Conservation (phyloP, 2,888 invertebrate species). For the Caenorhabditis sinica region DNA sequence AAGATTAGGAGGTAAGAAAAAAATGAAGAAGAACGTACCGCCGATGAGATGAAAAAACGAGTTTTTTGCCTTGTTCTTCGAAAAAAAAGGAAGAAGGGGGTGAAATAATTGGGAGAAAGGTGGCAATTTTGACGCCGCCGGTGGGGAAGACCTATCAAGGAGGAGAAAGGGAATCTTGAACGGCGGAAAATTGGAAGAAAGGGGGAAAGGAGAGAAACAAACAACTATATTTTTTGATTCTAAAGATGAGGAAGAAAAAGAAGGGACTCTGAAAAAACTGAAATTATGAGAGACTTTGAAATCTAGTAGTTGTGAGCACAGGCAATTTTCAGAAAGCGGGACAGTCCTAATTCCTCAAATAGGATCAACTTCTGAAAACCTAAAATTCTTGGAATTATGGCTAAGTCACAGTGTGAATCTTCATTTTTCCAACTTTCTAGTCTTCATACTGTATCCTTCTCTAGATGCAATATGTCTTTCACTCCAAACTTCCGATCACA, state of each 20-base stretch:
- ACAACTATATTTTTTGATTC: background rate
- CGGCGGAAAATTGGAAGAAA: conserved; percentile 14
- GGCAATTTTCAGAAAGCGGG: too few species aligned
- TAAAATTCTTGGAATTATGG: too few species aligned
- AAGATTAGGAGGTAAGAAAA: conserved; percentile 38
- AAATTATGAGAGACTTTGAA: too few species aligned
- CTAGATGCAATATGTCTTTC: background rate
- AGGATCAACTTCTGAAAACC: too few species aligned
- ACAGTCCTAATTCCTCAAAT: too few species aligned
- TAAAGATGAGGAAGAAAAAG: background rate
- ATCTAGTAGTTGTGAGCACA: too few species aligned
- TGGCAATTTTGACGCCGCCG: conserved; percentile 34
- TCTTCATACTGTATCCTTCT: background rate
- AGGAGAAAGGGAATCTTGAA: conserved; percentile 6
- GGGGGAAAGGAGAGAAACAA: background rate
- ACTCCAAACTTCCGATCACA: background rate
- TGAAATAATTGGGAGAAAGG: background rate
- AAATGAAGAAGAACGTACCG: conserved; percentile 6
- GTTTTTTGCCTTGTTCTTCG: conserved; percentile 39
- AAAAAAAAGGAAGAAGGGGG: background rate
- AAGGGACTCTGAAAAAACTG: background rate
- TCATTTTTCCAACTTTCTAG: background rate
- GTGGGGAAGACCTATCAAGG: background rate
- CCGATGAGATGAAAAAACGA: conserved; percentile 23
- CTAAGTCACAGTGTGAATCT: too few species aligned